Base-by-base conservation (phyloP, 30 jellyfish, hydroid and myxozoan genomes). In the Nemopilema nomurai region DNA sequence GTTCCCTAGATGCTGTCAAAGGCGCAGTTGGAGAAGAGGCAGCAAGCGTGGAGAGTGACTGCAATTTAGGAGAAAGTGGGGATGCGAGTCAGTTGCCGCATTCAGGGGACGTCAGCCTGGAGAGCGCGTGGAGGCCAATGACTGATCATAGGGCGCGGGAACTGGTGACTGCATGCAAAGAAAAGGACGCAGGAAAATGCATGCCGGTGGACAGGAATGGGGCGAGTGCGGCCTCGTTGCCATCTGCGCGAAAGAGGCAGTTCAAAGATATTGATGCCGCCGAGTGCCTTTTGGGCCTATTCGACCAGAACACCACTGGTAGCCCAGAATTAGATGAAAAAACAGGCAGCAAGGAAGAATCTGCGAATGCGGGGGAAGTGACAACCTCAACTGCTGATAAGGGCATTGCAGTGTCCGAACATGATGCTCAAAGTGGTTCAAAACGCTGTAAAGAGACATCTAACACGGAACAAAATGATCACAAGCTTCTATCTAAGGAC, bases 211-310 rank as follows among this genome's bases (percentile, higher is more conserved):
- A 41, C 6, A 41, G 13, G 57, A 41, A 41, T 3, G 6, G 9
- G 6, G 13, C 13, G 57, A 13, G 13, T 13, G 57, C 6, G 13
- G 13, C 57, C 6, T 41, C 57, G 9, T 3, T 41, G 57, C 57
- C 13, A 6, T 41, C 57, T 3, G 57, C 13, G 57, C 57, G 9
- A 41, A 41, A 41, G 57, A 41, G 13, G 57, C 6, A 41, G 13
- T 41, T 41, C 57, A 13, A 41, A 41, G 57, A 41, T 41, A 81
- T 81, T 1, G 82, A 81, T 67, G 90, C 90, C 33, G 90, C 90
- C 0, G 28, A 81, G 28, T 31, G 83, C 23, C 68, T 81, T 4
- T 28, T 81, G 6, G 90, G 90, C 51, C 68, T 81, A 0, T 81
- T 69, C 22, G 74, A 49, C 41, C 51, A 41, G 32, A 67, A 79